Base-by-base conservation (phyloP, 2,113 vertebrate genomes). In the Misgurnus anguillicaudatus region DNA sequence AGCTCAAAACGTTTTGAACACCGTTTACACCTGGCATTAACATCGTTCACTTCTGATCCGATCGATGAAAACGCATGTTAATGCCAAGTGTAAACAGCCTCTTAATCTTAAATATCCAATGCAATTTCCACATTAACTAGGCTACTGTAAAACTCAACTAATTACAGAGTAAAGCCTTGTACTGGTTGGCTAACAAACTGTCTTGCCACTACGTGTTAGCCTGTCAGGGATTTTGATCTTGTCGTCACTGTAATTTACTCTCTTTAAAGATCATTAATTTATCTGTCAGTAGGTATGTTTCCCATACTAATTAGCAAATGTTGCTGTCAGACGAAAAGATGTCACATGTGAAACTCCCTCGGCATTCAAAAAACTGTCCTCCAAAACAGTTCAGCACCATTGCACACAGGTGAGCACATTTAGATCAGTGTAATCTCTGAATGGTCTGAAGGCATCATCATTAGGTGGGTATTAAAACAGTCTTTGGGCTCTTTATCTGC, bases 401-500 rank as follows among this genome's bases (percentile, higher is more conserved):
- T 36, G 31, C 41, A 31, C 39, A 74, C 57, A 47, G 72, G 13
- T 5, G 41, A 31, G 57, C 57, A 9, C 72, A 47, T 61, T 74
- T 31, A 62, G 39, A 74, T 74, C 72, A 74, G 41, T 62, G 45
- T 61, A 17, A 70, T 11, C 19, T 39, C 47, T 63, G n/a, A 41
- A 70, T n/a, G 53, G 48, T 75, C 57, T 13, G 13, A 3, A 42
- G 62, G n/a, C 74, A 64, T 71, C 65, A 10, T 71, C 58, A 70
- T 81, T 69, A 14, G 14, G 65, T 17, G 61, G 60, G 51, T 79
- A 68, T 81, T 76, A 78, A 70, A 73, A 24, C 53, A 60, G n/a
- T 48, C 68, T 80, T 78, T 63, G 60, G 70, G 51, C 21, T 82
- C 47, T 84, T 87, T 64, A 68, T 87, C 73, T 69, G 67, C 77